phyloP scores from a whole-genome alignment of 2,888 invertebrate species.

The Drosophila anceps region DNA sequence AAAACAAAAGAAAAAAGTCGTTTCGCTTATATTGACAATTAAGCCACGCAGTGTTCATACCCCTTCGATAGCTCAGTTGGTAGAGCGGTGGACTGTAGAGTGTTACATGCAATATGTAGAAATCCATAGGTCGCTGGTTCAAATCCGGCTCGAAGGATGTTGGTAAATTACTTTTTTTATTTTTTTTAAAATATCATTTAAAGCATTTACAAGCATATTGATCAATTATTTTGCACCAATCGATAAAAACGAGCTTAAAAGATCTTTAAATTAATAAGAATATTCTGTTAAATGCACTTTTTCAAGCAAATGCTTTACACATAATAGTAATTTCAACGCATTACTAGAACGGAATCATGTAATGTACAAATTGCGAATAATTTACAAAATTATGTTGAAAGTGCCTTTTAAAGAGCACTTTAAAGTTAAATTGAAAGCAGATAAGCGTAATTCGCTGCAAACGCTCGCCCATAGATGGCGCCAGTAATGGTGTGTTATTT shows the following conservation, averaged over 20 bases:
- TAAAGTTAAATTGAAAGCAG: slow-evolving; percentile 1
- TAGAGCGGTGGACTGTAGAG: slow-evolving; percentile 79
- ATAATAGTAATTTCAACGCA: neutral
- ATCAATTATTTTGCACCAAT: neutral
- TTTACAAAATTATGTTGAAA: neutral
- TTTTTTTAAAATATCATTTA: neutral
- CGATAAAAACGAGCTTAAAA: neutral
- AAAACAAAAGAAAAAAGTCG: neutral
- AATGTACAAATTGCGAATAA: neutral
- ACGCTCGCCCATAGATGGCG: slow-evolving; percentile 39
- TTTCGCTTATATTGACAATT: slow-evolving; percentile 4
- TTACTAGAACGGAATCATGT: no score
- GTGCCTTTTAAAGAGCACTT: neutral
- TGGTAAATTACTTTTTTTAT: neutral
- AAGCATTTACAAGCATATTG: neutral
- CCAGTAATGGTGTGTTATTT: slow-evolving; percentile 21
- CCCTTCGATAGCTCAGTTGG: slow-evolving; percentile 73
- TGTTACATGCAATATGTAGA: slow-evolving; percentile 20
- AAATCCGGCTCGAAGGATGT: slow-evolving; percentile 43
- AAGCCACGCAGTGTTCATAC: neutral
- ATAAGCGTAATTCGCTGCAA: neutral
- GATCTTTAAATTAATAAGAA: neutral
- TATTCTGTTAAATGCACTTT: neutral
- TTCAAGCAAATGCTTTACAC: neutral
- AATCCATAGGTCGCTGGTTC: slow-evolving; percentile 45